phyloP scores from a whole-genome alignment of 2,888 invertebrate genomes.

The Ischnura elegans region DNA sequence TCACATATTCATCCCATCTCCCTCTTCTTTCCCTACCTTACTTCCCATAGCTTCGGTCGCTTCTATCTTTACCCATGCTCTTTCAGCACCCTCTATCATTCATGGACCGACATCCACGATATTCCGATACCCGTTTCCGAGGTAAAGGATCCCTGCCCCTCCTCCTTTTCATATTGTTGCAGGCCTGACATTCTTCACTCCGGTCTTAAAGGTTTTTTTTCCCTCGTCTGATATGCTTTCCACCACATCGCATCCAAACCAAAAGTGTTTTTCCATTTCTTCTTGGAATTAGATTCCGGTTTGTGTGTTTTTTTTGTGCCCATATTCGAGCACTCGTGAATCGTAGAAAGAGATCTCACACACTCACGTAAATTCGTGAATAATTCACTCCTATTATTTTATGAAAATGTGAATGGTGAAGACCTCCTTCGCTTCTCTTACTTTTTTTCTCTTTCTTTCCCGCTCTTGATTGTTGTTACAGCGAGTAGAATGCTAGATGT shows the following conservation, averaged over 20 bases:
- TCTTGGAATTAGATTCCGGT: not conserved
- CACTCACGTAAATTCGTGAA: not conserved
- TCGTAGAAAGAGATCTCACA: not conserved
- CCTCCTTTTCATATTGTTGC: not conserved
- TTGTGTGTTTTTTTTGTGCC: not conserved
- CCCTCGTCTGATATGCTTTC: not conserved
- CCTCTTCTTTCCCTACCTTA: not conserved
- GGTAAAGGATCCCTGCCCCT: not conserved
- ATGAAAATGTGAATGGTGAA: slow-evolving; percentile 4
- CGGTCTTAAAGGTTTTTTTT: not conserved
- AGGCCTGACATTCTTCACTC: not conserved
- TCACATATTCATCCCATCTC: not conserved
- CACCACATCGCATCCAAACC: not conserved
- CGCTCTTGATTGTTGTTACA: not conserved
- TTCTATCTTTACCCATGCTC: not conserved
- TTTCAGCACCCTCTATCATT: not conserved
- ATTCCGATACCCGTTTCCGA: too few species aligned
- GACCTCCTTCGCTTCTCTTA: not conserved
- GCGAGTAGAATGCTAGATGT: not conserved
- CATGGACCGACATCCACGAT: too few species aligned
- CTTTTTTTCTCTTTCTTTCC: not conserved
- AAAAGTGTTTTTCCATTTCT: not conserved
- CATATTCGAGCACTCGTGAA: not conserved
- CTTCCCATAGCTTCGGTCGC: not conserved
- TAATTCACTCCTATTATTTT: slow-evolving; percentile 3